These are phyloP conservation scores for Bryconaethiops microstoma DNA, from an alignment of 2,797 vertebrate genomes.

Conservation along the genomic window DNA sequence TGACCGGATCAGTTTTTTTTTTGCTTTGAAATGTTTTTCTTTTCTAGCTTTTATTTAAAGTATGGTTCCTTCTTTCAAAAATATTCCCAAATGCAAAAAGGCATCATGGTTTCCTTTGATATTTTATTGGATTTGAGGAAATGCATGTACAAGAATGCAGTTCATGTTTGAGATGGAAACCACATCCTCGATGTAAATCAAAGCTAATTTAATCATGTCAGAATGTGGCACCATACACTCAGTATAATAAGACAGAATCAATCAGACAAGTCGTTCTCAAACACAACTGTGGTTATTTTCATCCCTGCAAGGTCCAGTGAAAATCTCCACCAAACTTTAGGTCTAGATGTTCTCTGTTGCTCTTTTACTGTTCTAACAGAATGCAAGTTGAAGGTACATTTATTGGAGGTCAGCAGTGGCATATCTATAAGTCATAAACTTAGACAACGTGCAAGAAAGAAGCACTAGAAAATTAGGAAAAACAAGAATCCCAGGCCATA, in stretches of 20 bases:
- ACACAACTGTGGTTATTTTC: slow-evolving; percentile 17
- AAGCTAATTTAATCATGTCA: slow-evolving; percentile 34
- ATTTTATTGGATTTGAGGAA: slow-evolving; percentile 39
- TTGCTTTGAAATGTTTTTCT: slow-evolving; percentile 19
- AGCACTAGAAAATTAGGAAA: too few species aligned
- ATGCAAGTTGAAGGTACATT: background rate
- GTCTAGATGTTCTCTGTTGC: background rate
- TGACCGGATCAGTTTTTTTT: background rate
- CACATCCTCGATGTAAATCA: slow-evolving; percentile 29
- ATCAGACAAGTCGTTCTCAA: background rate
- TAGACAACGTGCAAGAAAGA: background rate
- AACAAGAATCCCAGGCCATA: too few species aligned
- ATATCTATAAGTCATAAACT: background rate
- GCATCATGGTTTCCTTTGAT: slow-evolving; percentile 32
- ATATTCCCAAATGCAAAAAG: background rate
- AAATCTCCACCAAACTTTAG: background rate
- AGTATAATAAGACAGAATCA: background rate
- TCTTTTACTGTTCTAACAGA: background rate
- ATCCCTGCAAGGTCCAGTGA: background rate
- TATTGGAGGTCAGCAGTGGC: background rate
- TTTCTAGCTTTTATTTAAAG: background rate
- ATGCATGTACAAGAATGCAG: slow-evolving; percentile 24
- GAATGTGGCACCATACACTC: background rate
- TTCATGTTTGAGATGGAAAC: slow-evolving; percentile 31
- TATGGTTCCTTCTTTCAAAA: background rate